These are phyloP conservation scores for Gisinianus flammeolus DNA, from an alignment of 2,888 invertebrate genomes.

Conservation along the genomic window DNA sequence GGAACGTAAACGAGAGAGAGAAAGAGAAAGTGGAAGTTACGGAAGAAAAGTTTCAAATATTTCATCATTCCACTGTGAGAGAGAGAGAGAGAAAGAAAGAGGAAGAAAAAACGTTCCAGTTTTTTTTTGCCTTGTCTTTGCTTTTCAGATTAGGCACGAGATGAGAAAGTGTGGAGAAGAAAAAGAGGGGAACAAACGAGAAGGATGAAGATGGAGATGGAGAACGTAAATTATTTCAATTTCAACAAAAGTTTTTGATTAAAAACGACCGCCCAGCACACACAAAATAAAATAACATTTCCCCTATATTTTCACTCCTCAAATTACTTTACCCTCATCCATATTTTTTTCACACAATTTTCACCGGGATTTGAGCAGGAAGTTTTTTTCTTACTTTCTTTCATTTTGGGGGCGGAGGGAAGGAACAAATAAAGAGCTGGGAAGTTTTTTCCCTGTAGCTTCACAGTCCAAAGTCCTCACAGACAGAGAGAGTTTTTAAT, in stretches of 20 bases:
- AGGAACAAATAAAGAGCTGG: too few relatives aligned
- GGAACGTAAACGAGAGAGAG: constrained; percentile 1
- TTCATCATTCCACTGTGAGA: neutral
- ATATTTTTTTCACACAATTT: too few relatives aligned
- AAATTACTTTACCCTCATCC: too few relatives aligned
- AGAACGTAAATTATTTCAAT: constrained; percentile 27
- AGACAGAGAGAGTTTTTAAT: too few relatives aligned
- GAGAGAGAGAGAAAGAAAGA: neutral
- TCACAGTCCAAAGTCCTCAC: too few relatives aligned
- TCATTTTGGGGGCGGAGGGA: too few relatives aligned
- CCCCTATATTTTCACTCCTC: too few relatives aligned
- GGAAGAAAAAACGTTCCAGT: too few relatives aligned
- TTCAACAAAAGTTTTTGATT: constrained; percentile 2
- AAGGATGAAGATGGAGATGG: constrained; percentile 3
- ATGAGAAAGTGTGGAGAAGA: neutral
- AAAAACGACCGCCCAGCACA: neutral
- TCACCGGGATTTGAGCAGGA: too few relatives aligned
- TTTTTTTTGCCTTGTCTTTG: neutral
- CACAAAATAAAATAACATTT: neutral
- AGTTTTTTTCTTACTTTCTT: too few relatives aligned
- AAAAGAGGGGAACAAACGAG: constrained; percentile 3
- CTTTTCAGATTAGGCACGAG: neutral
- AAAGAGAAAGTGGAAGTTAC: neutral
- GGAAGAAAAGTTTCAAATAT: too few relatives aligned
- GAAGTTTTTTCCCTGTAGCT: too few relatives aligned